Base-by-base conservation (phyloP, 2,888 invertebrate genomes). In the Linyphia triangularis region DNA sequence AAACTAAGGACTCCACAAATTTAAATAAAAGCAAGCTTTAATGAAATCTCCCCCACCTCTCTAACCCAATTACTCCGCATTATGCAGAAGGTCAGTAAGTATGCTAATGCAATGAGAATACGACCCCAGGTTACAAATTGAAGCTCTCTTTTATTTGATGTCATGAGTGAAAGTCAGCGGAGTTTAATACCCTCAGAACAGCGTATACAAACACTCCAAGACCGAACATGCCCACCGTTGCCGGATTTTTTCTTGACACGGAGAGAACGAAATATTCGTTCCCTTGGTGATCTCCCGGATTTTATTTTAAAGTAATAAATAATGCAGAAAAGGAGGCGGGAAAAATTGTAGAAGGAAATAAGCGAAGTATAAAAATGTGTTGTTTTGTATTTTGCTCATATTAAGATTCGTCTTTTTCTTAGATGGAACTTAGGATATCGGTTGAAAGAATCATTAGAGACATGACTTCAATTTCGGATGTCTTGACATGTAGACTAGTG, bases 81-180 rank as follows among this genome's bases (percentile, higher is more conserved):
- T 37, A 22, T 9, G 24, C 26, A 26, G 43, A 22, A 19, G 51
- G 51, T 26, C 73, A 51, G 40, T 28, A 73, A 83, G 70, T 73
- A 73, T 73, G 40, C 63, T n/a, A 65, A 65, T 24, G 72, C 63
- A 83, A 73, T 65, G 61, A 67, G 13, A 59, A 57, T 69, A 77
- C 77, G 65, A 19, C 69, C 85, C 85, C 77, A 61, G 40, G 69
- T 57, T 70, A 77, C 63, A 85, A 85, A 85, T 85, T 85, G 79
- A 78, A 85, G 79, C 65, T 37, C 72, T 85, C 85, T 79, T 85
- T 85, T 85, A 85, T 85, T 85, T 85, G 85, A 70, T 79, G 85
- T 79, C 79, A 33, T 78, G 75, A 85, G 79, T 85, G 70, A 79
- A 79, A 79, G 79, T 85, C 85, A 72, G 85, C 79, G 72, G 72